A percentile compares a stretch with the other conserved stretches of the same genome.
phyloP scores from a whole-genome alignment of 2,797 vertebrate genomes.

The Ctenochaetus hawaiiensis region DNA sequence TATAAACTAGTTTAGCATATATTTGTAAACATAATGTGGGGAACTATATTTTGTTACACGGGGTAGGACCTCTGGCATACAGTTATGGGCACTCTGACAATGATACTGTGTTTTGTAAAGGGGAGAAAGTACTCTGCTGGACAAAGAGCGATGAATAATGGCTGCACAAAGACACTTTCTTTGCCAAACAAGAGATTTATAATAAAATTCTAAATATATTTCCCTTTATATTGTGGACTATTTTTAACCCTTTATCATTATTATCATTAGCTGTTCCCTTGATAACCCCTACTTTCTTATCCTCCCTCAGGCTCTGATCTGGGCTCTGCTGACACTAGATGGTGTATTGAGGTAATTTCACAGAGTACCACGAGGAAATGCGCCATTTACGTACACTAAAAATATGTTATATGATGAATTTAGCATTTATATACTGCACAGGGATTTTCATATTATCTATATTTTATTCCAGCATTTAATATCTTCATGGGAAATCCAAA shows the following conservation, averaged over 20 bases:
- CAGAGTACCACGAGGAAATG: not conserved
- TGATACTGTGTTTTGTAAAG: no score
- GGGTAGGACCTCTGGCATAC: no score
- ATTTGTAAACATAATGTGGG: no score
- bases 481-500: not conserved
- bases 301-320: not conserved
- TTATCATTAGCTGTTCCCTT: not conserved
- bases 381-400: not conserved
- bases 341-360: constrained; percentile 19
- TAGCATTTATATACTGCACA: not conserved
- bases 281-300: not conserved
- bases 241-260: not conserved
- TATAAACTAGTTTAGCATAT: no score
- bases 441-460: not conserved
- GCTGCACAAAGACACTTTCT: no score
- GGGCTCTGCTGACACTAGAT: constrained; percentile 12
- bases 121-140: no score
- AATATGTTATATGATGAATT: not conserved
- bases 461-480: not conserved
- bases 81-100: no score
- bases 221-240: no score
- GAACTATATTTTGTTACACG: no score
- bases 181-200: not conserved
- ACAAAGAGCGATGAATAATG: no score
- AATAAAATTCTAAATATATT: not conserved